Evolutionary conservation across 2,888 invertebrate species (phyloP).

Genomic region (Megastigmus dorsalis): DNA sequence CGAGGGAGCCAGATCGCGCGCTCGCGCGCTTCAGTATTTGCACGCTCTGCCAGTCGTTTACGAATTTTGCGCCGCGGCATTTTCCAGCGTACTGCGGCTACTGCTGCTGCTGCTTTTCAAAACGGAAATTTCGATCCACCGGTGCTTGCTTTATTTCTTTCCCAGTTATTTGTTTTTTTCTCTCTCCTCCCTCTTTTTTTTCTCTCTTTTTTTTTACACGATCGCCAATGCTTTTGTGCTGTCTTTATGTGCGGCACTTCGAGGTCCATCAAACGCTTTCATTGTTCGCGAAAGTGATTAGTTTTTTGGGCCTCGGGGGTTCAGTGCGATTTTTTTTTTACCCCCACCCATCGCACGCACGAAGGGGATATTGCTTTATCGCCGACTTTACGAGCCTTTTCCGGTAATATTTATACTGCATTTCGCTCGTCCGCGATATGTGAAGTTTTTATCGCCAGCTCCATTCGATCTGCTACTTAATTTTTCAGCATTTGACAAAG

Average conservation of each 20-base stretch:
- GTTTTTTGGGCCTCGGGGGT: slow-evolving; percentile 2
- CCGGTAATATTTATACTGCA: too few species aligned
- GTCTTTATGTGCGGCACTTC: slow-evolving; percentile 3
- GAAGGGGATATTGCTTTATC: slow-evolving; percentile 5
- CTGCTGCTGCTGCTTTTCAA: slow-evolving; percentile 23
- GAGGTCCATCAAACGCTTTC: slow-evolving; percentile 16
- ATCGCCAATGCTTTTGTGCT: neutral
- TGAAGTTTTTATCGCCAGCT: too few species aligned
- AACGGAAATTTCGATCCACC: slow-evolving; percentile 27
- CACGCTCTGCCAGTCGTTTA: neutral
- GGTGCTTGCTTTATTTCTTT: slow-evolving; percentile 16
- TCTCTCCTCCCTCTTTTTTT: neutral
- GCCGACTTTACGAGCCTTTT: neutral
- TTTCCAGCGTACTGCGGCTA: slow-evolving; percentile 1
- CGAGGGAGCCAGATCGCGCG: too few species aligned
- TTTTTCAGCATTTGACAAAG: too few species aligned
- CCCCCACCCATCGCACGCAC: too few species aligned
- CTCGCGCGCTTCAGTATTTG: neutral
- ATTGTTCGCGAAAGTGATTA: slow-evolving; percentile 27
- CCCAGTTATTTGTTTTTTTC: neutral
- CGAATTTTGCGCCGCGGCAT: slow-evolving; percentile 8
- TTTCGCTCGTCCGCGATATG: too few species aligned
- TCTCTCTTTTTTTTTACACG: neutral
- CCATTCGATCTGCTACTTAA: too few species aligned
- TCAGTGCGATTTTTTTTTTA: too few species aligned